A percentile compares a stretch with the other conserved stretches of the same genome.
phyloP scores from a whole-genome alignment of 2,113 vertebrate genomes.

The Cavia aperea region DNA sequence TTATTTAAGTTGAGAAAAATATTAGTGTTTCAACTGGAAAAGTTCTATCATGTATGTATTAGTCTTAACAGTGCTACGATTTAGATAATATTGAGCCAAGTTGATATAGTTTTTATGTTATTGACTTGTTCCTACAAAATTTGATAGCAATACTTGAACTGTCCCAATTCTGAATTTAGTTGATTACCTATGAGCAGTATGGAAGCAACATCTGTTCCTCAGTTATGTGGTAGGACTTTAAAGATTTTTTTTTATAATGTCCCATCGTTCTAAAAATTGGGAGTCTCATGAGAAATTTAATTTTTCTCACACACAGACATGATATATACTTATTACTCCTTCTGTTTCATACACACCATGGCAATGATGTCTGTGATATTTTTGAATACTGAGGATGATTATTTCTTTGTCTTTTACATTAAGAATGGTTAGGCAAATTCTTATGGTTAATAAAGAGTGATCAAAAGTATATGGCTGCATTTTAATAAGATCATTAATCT shows the following conservation, averaged over 20 bases:
- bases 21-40: background rate
- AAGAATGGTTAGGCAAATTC: background rate
- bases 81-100: background rate
- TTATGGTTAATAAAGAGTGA: background rate
- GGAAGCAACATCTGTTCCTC: background rate
- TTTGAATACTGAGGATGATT: background rate
- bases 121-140: background rate
- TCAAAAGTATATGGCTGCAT: background rate
- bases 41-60: background rate
- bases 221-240: background rate
- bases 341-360: too few relatives aligned
- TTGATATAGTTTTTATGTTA: background rate
- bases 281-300: background rate
- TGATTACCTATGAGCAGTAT: background rate
- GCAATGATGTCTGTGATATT: background rate
- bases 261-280: background rate
- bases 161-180: background rate
- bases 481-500: background rate
- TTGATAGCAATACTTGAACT: background rate
- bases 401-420: background rate
- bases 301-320: background rate
- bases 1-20: background rate
- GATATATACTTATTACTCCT: background rate
- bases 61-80: background rate
- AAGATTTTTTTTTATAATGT: background rate